Conservation (phyloP, 2,113 vertebrate genomes). For the Climacteris rufus region DNA sequence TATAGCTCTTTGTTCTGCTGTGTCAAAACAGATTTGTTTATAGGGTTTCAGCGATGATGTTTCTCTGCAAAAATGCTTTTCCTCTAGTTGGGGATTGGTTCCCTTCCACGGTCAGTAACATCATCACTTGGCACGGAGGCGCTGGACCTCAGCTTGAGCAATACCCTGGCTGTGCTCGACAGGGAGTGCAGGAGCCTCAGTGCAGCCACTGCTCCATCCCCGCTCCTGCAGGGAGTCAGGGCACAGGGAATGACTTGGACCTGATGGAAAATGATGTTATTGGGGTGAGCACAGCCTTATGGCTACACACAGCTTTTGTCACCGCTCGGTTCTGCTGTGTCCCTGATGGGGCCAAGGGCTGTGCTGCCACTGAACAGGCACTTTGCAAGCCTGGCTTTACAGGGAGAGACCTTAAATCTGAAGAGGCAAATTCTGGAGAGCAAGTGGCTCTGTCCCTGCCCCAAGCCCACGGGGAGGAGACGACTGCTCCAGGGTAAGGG, state of each 20-base stretch:
- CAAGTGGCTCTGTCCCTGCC: rapidly evolving
- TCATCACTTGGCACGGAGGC: neutral
- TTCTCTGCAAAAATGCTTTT: constrained; percentile 5
- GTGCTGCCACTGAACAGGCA: rapidly evolving
- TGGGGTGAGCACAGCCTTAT: rapidly evolving
- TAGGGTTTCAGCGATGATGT: neutral
- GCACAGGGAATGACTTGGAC: rapidly evolving
- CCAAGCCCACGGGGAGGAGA: rapidly evolving
- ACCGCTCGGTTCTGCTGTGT: rapidly evolving
- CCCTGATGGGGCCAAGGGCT: neutral
- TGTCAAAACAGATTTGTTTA: neutral
- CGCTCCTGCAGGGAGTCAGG: neutral
- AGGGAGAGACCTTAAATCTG: rapidly evolving
- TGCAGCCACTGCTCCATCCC: neutral
- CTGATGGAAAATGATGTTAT: rapidly evolving
- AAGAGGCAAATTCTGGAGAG: neutral
- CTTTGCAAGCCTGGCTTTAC: neutral
- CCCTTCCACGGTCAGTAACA: neutral
- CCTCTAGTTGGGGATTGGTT: neutral
- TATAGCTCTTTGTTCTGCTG: neutral
- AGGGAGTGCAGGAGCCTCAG: neutral
- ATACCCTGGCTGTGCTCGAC: rapidly evolving
- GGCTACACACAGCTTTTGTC: neutral
- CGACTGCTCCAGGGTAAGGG: rapidly evolving
- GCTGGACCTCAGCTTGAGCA: neutral